Conservation (phyloP, 2,113 vertebrate species). For the Oryzias woworae region DNA sequence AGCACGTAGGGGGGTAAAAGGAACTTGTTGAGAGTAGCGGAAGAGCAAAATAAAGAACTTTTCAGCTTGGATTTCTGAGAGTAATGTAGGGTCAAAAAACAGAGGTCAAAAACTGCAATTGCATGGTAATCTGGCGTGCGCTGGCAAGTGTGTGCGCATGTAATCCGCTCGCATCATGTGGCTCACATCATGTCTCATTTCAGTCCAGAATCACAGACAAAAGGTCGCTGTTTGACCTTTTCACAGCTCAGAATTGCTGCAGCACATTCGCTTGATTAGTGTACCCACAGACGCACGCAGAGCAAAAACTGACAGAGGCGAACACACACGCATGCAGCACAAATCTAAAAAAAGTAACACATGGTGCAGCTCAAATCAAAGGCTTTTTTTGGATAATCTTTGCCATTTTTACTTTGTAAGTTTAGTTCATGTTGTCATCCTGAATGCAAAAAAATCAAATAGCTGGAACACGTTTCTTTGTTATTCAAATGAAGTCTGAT, state of each 20-base stretch:
- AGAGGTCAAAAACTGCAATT: conserved; percentile 63
- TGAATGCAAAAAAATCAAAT: conserved; percentile 38
- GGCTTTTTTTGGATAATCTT: conserved; percentile 37
- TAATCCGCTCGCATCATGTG: conserved; percentile 42
- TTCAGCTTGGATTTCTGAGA: conserved; percentile 68
- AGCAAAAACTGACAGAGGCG: conserved; percentile 25
- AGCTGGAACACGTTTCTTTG: conserved; percentile 33
- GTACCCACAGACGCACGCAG: conserved; percentile 34
- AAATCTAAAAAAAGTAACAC: conserved; percentile 50
- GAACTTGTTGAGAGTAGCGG: conserved; percentile 43
- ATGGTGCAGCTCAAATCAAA: conserved; percentile 38
- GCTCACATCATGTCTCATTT: conserved; percentile 73
- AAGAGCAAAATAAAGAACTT: conserved; percentile 68
- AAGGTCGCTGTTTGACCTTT: conserved; percentile 73
- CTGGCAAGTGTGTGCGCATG: conserved; percentile 36
- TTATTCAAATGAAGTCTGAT: conserved; percentile 34
- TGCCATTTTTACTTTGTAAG: conserved; percentile 26
- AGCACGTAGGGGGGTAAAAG: conserved; percentile 66
- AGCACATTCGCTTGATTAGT: conserved; percentile 56
- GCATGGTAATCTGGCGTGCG: conserved; percentile 57
- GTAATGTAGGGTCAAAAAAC: conserved; percentile 71
- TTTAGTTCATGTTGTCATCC: conserved; percentile 54
- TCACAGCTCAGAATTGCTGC: conserved; percentile 57
- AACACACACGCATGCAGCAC: conserved; percentile 20
- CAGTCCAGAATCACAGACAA: conserved; percentile 67